phyloP scores from a whole-genome alignment of 2,888 invertebrate genomes.

The Idaea dimidiata region DNA sequence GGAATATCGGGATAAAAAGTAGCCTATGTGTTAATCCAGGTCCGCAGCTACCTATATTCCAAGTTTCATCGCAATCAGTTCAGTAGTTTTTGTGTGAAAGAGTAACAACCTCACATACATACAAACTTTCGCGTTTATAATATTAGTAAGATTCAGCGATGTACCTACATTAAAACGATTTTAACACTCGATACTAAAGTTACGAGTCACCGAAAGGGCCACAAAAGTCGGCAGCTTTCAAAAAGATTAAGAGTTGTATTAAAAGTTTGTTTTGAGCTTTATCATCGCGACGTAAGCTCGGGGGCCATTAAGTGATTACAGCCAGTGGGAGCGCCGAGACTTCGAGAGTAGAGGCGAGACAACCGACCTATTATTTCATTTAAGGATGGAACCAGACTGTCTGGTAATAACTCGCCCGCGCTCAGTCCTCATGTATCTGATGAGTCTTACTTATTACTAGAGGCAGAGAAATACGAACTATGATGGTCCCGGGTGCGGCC shows the following conservation, averaged over 20 bases:
- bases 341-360: background rate
- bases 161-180: background rate
- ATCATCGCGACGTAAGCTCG: background rate
- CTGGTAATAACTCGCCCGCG: background rate
- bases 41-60: too few species aligned
- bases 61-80: too few species aligned
- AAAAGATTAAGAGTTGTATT: background rate
- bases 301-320: background rate
- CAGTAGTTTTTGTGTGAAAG: too few species aligned
- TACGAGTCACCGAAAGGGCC: background rate
- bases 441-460: too few species aligned
- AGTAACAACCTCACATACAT: too few species aligned
- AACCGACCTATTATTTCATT: background rate
- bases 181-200: background rate
- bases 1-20: too few species aligned
- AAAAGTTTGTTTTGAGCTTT: background rate
- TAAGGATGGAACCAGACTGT: background rate
- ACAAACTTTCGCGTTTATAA: too few species aligned
- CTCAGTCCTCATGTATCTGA: too few species aligned
- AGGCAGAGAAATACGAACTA: too few species aligned
- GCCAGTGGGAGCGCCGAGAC: background rate
- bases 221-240: background rate
- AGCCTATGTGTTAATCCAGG: too few species aligned
- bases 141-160: background rate
- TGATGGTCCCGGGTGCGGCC: too few species aligned